A percentile compares a stretch with the other conserved stretches of the same genome.
Evolutionary conservation across 2,113 vertebrate genomes (phyloP).

Genomic region (Ciconia boyciana): DNA sequence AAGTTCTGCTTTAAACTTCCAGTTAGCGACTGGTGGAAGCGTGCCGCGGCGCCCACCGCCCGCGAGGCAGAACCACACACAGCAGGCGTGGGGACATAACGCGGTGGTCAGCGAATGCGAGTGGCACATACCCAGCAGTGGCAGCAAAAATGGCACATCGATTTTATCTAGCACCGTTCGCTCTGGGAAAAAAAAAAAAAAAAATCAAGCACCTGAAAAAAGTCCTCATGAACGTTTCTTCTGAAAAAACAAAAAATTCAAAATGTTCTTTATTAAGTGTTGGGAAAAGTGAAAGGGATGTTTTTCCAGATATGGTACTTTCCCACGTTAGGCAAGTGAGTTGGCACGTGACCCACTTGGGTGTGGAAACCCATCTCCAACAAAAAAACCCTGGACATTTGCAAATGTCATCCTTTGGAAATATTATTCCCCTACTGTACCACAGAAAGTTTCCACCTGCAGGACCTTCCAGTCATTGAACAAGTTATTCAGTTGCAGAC

Average conservation of each 20-base stretch:
- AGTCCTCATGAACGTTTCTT: background rate
- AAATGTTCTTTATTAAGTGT: background rate
- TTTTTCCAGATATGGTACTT: background rate
- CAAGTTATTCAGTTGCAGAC: background rate
- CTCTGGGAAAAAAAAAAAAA: no score
- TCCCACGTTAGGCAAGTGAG: background rate
- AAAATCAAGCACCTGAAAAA: no score
- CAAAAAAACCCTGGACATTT: background rate
- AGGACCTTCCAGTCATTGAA: background rate
- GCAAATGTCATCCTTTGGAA: background rate
- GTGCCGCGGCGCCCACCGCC: background rate
- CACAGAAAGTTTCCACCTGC: background rate
- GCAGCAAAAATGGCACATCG: no score
- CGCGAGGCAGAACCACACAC: no score
- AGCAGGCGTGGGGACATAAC: background rate
- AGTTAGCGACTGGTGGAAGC: no score
- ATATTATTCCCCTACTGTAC: background rate
- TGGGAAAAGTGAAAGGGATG: background rate
- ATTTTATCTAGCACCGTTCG: accelerated
- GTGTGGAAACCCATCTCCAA: background rate
- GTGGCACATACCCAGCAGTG: accelerated
- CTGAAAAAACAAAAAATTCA: accelerated
- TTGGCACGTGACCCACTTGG: background rate
- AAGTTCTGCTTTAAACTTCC: background rate
- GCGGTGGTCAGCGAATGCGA: accelerated